These are phyloP conservation scores for Phyllotreta cruciferae DNA, from an alignment of 2,888 invertebrate species.

Conservation along the genomic window DNA sequence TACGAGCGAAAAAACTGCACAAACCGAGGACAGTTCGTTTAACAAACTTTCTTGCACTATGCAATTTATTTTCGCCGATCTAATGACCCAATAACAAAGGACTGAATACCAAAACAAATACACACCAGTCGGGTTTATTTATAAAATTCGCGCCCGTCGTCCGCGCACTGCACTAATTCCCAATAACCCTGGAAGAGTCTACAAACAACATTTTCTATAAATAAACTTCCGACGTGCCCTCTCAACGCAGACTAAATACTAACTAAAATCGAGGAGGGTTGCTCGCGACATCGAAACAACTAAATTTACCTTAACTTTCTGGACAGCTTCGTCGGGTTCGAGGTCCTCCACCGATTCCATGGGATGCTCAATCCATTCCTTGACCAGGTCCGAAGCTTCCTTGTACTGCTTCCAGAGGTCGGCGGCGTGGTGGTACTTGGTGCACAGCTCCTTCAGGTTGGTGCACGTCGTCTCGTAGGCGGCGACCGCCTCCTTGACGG, in stretches of 20 bases:
- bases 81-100: slow-evolving; percentile 17
- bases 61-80: too few species aligned
- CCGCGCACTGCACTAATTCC: neutral
- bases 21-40: neutral
- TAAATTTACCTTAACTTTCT: slow-evolving; percentile 72
- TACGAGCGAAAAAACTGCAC: neutral
- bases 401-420: slow-evolving; percentile 82
- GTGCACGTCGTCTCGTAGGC: slow-evolving; percentile 83
- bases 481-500: slow-evolving; percentile 78
- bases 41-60: neutral
- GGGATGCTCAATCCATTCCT: slow-evolving; percentile 78
- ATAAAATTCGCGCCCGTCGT: slow-evolving; percentile 35
- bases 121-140: slow-evolving; percentile 35
- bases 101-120: slow-evolving; percentile 26
- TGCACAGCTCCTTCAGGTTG: slow-evolving; percentile 78
- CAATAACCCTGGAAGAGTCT: slow-evolving; percentile 18
- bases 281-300: slow-evolving; percentile 4
- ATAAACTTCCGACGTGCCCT: slow-evolving; percentile 35
- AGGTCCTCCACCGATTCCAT: slow-evolving; percentile 75
- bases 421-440: slow-evolving; percentile 80
- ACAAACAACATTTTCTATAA: slow-evolving; percentile 35
- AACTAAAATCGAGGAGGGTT: slow-evolving; percentile 8
- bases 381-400: slow-evolving; percentile 78
- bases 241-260: slow-evolving; percentile 11
- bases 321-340: slow-evolving; percentile 74